These are phyloP conservation scores for Chamaetylas fuelleborni DNA, from an alignment of 2,113 vertebrate genomes.

Conservation along the genomic window DNA sequence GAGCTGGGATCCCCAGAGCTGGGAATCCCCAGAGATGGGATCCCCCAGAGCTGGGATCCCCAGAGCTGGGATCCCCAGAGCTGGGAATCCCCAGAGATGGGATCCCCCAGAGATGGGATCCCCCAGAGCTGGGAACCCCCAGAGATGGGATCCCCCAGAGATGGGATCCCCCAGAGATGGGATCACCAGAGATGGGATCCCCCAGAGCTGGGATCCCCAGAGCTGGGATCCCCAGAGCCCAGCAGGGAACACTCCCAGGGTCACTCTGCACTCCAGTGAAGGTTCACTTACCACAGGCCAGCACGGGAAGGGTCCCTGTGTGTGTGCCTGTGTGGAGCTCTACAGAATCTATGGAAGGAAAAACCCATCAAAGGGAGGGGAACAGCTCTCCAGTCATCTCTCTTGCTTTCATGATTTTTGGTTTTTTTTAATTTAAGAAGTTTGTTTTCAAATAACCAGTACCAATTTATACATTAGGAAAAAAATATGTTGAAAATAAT, in stretches of 20 bases:
- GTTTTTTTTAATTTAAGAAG: neutral
- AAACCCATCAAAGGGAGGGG: neutral
- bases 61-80: neutral
- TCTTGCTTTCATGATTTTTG: neutral
- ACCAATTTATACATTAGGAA: neutral
- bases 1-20: neutral
- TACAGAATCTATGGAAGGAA: neutral
- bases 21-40: neutral
- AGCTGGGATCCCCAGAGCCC: neutral
- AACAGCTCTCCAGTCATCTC: neutral
- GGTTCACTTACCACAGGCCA: neutral
- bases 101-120: neutral
- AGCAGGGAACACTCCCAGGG: neutral
- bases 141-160: no score
- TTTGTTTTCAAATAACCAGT: slow-evolving; percentile 44
- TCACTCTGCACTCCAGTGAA: neutral
- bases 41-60: neutral
- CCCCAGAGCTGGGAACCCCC: neutral
- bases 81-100: neutral
- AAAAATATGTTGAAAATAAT: neutral
- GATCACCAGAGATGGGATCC: neutral
- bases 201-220: neutral
- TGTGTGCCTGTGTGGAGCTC: neutral
- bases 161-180: no score
- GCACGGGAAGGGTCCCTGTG: neutral